phyloP scores from a whole-genome alignment of 2,888 invertebrate species.

The Bombylius discolor region DNA sequence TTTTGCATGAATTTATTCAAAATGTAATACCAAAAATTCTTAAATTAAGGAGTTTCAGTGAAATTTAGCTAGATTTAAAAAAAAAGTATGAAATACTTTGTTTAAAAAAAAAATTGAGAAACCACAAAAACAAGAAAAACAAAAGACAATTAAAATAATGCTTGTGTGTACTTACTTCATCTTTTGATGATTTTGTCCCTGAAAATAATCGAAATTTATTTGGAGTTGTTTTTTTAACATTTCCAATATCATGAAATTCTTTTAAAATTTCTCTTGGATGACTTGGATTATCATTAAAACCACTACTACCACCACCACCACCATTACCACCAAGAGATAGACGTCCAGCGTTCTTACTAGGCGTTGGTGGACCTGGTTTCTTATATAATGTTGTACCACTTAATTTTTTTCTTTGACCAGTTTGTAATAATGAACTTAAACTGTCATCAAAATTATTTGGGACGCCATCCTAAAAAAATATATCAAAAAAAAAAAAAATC shows the following conservation, averaged over 20 bases:
- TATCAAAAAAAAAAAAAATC: not conserved
- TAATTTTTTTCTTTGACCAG: constrained; percentile 37
- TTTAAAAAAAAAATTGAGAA: too few relatives aligned
- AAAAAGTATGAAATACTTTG: too few relatives aligned
- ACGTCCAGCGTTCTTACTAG: constrained; percentile 68
- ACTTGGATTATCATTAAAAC: constrained; percentile 38
- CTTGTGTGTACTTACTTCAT: constrained; percentile 32
- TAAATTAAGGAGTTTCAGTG: too few relatives aligned
- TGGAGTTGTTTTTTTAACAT: constrained; percentile 47
- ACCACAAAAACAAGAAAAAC: not conserved
- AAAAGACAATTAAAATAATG: too few relatives aligned
- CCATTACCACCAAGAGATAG: constrained; percentile 42
- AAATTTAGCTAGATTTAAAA: too few relatives aligned
- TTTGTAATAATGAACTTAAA: constrained; percentile 33
- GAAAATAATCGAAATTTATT: constrained; percentile 50
- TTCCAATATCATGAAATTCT: constrained; percentile 37
- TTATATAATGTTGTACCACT: constrained; percentile 61
- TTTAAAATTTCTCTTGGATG: constrained; percentile 44
- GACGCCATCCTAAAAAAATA: constrained; percentile 22
- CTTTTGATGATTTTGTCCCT: constrained; percentile 30
- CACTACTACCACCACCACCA: constrained; percentile 22
- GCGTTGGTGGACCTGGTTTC: constrained; percentile 76
- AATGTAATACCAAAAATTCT: too few relatives aligned
- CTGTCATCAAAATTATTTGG: constrained; percentile 27
- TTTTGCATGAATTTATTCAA: too few relatives aligned